These are phyloP conservation scores for Delia radicum DNA, from an alignment of 1,140 invertebrate species.

Conservation along the genomic window DNA sequence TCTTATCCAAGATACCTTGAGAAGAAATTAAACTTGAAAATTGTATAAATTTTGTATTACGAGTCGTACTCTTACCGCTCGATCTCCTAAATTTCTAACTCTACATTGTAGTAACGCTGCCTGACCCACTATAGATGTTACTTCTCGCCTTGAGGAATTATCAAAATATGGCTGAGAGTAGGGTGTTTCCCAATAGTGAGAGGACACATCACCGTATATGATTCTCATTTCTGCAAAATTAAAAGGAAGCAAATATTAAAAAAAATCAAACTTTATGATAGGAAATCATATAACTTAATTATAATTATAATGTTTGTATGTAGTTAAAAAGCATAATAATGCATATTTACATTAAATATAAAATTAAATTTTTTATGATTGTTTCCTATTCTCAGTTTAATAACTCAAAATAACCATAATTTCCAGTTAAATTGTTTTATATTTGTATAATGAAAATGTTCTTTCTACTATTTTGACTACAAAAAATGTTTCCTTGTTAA, in stretches of 20 bases:
- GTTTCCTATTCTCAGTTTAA: neutral
- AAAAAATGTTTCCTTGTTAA: too few species aligned
- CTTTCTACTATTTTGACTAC: neutral
- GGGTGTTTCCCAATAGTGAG: slow-evolving; percentile 59
- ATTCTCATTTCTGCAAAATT: slow-evolving; percentile 42
- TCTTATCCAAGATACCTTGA: slow-evolving; percentile 74
- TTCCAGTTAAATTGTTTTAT: neutral
- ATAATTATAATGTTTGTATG: neutral
- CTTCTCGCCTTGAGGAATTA: slow-evolving; percentile 79
- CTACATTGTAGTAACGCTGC: slow-evolving; percentile 81
- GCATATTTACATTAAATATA: too few species aligned
- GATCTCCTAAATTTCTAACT: slow-evolving; percentile 81
- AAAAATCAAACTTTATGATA: neutral
- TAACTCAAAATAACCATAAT: neutral
- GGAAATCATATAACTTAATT: too few species aligned
- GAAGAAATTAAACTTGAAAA: neutral
- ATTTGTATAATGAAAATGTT: neutral
- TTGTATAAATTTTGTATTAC: neutral
- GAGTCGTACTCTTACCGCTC: slow-evolving; percentile 75
- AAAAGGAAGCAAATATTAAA: slow-evolving; percentile 26
- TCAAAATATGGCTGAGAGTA: slow-evolving; percentile 87
- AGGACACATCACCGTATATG: slow-evolving; percentile 52
- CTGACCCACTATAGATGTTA: slow-evolving; percentile 82
- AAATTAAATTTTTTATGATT: neutral
- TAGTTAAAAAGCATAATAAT: neutral